These are phyloP conservation scores for Cataglyphis rosenhaueri DNA, from an alignment of 2,888 invertebrate species.

Conservation along the genomic window DNA sequence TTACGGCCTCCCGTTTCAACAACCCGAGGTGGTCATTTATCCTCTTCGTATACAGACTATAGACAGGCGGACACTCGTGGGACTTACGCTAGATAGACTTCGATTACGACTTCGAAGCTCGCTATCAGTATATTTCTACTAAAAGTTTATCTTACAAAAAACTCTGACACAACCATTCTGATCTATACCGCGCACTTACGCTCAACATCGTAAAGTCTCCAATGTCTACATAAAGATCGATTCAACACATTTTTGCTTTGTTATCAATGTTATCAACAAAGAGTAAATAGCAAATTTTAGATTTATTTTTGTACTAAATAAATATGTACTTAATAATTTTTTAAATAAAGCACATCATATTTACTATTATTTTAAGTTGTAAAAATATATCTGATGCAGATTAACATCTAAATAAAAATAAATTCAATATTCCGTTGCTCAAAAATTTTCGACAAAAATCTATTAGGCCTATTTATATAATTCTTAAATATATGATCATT, in stretches of 20 bases:
- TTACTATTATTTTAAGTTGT: neutral
- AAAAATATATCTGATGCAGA: neutral
- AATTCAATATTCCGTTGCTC: neutral
- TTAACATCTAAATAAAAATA: neutral
- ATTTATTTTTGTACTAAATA: neutral
- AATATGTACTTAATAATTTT: neutral
- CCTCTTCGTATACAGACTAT: conserved; percentile 55
- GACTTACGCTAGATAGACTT: conserved; percentile 63
- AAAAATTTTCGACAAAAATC: neutral
- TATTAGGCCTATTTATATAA: neutral
- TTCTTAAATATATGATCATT: neutral
- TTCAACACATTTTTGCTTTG: neutral
- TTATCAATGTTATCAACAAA: neutral
- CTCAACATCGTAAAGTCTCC: neutral
- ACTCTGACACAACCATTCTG: conserved; percentile 28
- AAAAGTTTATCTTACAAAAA: conserved; percentile 28
- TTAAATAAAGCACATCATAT: neutral
- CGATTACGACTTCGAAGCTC: conserved; percentile 49
- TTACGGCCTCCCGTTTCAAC: conserved; percentile 47
- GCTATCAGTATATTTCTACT: conserved; percentile 21
- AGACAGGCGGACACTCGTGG: conserved; percentile 49
- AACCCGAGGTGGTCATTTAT: conserved; percentile 54
- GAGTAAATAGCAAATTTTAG: neutral
- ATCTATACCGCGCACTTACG: conserved; percentile 16
- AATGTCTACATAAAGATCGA: neutral